Percentiles rank a stretch among this genome's conserved stretches.
These are phyloP conservation scores for Polyommatus icarus DNA, from an alignment of 2,888 invertebrate genomes.

Conservation along the genomic window DNA sequence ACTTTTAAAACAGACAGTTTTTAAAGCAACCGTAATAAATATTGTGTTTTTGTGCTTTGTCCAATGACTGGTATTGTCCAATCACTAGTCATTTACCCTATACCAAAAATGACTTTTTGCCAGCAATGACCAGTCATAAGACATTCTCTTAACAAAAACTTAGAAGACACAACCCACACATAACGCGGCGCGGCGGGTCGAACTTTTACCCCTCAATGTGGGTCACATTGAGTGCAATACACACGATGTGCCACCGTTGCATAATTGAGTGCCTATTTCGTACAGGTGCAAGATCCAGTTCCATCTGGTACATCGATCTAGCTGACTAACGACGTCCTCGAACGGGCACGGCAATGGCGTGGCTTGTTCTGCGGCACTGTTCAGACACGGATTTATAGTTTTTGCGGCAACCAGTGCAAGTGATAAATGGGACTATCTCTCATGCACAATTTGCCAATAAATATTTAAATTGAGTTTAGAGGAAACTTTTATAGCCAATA, in stretches of 20 bases:
- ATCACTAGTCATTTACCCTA: too few species aligned
- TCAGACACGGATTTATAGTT: conserved; percentile 30
- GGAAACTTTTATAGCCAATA: conserved; percentile 5
- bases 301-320: neutral
- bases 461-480: conserved; percentile 23
- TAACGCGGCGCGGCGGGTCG: neutral
- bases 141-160: neutral
- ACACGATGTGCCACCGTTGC: neutral
- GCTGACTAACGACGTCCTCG: conserved; percentile 31
- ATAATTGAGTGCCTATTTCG: conserved; percentile 8
- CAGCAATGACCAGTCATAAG: neutral
- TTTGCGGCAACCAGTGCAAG: neutral
- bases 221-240: neutral
- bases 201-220: neutral
- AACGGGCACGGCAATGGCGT: conserved; percentile 22
- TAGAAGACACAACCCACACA: neutral
- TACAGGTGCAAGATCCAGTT: conserved; percentile 6
- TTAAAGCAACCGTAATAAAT: too few species aligned
- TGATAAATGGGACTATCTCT: conserved; percentile 25
- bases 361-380: conserved; percentile 28
- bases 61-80: too few species aligned
- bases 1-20: too few species aligned
- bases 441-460: conserved; percentile 24
- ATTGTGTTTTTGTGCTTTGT: too few species aligned
- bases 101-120: neutral